phyloP scores from a whole-genome alignment of 2,888 invertebrate genomes.

The Orthosia cruda region DNA sequence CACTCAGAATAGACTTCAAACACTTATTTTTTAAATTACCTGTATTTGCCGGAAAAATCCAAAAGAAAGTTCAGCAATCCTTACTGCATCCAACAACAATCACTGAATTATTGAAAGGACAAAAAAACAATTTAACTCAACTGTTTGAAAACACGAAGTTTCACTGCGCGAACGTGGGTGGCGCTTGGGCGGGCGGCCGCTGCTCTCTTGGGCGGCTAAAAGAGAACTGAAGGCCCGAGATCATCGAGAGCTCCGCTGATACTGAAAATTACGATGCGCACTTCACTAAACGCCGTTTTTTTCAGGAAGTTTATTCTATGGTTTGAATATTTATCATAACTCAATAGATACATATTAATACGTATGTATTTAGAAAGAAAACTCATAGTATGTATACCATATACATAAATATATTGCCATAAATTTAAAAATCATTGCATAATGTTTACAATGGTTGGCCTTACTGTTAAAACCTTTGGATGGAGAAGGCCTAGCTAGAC shows the following conservation, averaged over 20 bases:
- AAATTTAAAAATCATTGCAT: no score
- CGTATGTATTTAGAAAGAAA: no score
- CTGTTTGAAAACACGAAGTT: constrained; percentile 42
- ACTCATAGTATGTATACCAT: no score
- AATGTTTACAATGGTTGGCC: no score
- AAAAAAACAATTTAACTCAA: background rate
- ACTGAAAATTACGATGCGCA: constrained; percentile 33
- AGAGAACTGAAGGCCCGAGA: constrained; percentile 67
- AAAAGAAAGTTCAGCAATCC: background rate
- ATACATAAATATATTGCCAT: no score
- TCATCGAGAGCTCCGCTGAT: constrained; percentile 37
- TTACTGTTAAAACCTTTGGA: no score
- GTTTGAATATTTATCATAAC: background rate
- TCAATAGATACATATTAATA: background rate
- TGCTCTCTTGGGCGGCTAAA: constrained; percentile 70
- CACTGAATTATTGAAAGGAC: background rate
- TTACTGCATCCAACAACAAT: constrained; percentile 13
- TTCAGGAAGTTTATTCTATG: constrained; percentile 15
- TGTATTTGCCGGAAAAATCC: constrained; percentile 1
- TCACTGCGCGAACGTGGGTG: constrained; percentile 24
- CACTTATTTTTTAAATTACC: constrained; percentile 19
- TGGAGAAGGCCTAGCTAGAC: no score
- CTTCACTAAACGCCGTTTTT: constrained; percentile 13
- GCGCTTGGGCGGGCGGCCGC: constrained; percentile 62
- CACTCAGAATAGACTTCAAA: background rate